Evolutionary conservation across 2,888 invertebrate genomes (phyloP).

Genomic region (Andrena minutula): DNA sequence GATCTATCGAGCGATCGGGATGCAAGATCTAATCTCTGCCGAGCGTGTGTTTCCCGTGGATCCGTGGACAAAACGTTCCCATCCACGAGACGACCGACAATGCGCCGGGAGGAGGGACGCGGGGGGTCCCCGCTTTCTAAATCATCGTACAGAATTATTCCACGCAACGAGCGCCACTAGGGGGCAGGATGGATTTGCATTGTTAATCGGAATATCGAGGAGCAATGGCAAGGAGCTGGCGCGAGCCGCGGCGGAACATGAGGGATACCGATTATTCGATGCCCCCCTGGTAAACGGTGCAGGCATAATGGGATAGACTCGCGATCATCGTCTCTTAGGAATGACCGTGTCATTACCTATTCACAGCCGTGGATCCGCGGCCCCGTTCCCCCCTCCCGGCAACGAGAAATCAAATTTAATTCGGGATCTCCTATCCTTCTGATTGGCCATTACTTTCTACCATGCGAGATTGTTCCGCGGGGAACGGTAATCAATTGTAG

Average conservation of each 20-base stretch:
- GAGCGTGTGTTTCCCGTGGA: constrained; percentile 28
- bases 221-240: constrained; percentile 65
- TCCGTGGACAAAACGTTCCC: constrained; percentile 64
- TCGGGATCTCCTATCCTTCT: constrained; percentile 41
- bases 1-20: constrained; percentile 60
- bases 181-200: constrained; percentile 76
- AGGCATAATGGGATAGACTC: constrained; percentile 34
- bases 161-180: constrained; percentile 60
- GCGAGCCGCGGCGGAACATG: constrained; percentile 46
- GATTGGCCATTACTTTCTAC: constrained; percentile 65
- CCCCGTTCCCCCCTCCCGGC: constrained; percentile 49
- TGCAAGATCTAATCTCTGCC: constrained; percentile 68
- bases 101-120: constrained; percentile 4
- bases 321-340: constrained; percentile 47
- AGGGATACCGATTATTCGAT: constrained; percentile 62
- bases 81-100: constrained; percentile 55
- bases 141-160: constrained; percentile 78
- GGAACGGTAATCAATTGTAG: constrained; percentile 47
- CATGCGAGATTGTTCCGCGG: constrained; percentile 37
- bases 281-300: constrained; percentile 39
- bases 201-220: constrained; percentile 78
- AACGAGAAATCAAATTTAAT: constrained; percentile 68
- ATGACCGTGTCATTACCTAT: constrained; percentile 48
- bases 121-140: constrained; percentile 77
- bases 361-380: constrained; percentile 51